A percentile compares a stretch with the other conserved stretches of the same genome.
Evolutionary conservation across 2,113 vertebrate genomes (phyloP).

Genomic region (Phoenicopterus ruber): DNA sequence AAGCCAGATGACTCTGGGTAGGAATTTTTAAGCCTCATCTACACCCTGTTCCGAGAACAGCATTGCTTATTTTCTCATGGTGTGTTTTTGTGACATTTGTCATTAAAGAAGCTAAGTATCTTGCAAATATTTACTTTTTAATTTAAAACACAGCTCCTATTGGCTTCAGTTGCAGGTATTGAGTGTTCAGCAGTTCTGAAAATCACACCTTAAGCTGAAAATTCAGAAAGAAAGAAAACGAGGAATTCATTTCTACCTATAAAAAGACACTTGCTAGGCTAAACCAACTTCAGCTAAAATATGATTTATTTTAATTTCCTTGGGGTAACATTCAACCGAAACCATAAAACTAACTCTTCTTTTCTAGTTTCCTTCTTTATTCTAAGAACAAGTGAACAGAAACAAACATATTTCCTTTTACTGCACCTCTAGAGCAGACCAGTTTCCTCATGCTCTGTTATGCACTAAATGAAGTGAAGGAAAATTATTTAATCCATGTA

Average conservation of each 20-base stretch:
- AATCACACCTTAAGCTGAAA: neutral
- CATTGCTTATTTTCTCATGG: neutral
- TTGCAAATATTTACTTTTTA: neutral
- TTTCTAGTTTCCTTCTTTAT: neutral
- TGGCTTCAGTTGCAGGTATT: neutral
- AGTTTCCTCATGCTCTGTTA: neutral
- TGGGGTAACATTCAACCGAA: neutral
- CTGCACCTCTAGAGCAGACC: neutral
- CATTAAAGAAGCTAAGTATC: neutral
- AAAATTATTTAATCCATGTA: neutral
- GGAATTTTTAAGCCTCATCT: neutral
- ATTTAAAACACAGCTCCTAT: neutral
- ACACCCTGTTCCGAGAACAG: neutral
- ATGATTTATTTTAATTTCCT: neutral
- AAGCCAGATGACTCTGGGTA: neutral
- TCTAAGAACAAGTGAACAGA: neutral
- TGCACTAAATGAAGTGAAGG: neutral
- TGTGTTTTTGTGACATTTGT: neutral
- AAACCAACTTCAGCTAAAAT: neutral
- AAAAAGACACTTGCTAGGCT: neutral
- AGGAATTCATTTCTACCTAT: neutral
- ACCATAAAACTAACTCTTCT: neutral
- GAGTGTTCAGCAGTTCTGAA: neutral
- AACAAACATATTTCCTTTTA: neutral
- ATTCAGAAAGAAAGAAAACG: neutral